Percentiles rank a stretch among this genome's conserved stretches.
These are phyloP conservation scores for Criorhina ranunculi DNA, from an alignment of 2,888 invertebrate species.

Conservation along the genomic window DNA sequence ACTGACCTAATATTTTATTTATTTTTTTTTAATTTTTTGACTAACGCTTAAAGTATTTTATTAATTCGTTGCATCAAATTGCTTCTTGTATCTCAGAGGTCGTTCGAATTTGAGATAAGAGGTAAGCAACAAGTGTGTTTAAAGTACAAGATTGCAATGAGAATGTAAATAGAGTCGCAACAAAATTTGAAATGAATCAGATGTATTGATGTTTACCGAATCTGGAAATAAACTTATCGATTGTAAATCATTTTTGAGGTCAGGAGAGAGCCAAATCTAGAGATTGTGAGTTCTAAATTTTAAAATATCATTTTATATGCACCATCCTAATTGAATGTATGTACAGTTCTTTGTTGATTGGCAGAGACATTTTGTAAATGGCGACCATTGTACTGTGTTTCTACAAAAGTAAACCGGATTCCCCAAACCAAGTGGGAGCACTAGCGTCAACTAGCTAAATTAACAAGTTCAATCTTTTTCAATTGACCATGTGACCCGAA, in stretches of 20 bases:
- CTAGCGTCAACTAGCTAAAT: too few relatives aligned
- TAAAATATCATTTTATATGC: background rate
- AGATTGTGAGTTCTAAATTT: background rate
- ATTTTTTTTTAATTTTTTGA: too few relatives aligned
- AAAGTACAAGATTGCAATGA: background rate
- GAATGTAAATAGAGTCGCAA: background rate
- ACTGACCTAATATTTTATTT: too few relatives aligned
- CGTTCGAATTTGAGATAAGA: background rate
- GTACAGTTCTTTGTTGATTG: too few relatives aligned
- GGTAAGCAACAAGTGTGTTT: background rate
- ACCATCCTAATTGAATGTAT: background rate
- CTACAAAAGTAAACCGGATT: too few relatives aligned
- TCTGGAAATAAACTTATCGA: conserved; percentile 2
- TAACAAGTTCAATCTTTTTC: too few relatives aligned
- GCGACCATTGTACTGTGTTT: too few relatives aligned
- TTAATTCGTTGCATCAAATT: too few relatives aligned
- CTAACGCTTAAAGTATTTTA: too few relatives aligned
- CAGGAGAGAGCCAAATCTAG: background rate
- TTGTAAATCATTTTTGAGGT: conserved; percentile 1
- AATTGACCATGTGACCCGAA: too few relatives aligned
- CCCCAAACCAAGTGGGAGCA: too few relatives aligned
- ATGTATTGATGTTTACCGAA: conserved; percentile 16
- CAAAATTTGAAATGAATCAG: background rate
- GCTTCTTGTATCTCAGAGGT: background rate
- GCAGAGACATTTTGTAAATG: too few relatives aligned